phyloP scores from a whole-genome alignment of 2,888 invertebrate genomes.

The Stenichneumon culpator region DNA sequence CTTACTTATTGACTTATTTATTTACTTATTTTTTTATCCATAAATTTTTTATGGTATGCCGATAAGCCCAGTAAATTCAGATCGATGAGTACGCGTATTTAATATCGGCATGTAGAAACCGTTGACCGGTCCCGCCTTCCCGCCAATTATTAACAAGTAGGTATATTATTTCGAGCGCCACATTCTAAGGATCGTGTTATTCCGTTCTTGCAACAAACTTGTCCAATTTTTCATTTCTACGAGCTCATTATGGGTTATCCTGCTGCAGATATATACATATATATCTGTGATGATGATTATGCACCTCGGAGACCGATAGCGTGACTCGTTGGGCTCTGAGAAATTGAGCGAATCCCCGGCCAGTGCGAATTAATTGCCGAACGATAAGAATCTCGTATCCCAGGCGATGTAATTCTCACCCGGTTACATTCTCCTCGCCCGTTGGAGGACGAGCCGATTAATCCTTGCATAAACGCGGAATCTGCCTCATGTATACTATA shows the following conservation, averaged over 20 bases:
- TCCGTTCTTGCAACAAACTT: background rate
- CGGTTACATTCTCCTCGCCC: slow-evolving; percentile 59
- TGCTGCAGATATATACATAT: background rate
- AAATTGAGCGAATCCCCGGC: slow-evolving; percentile 52
- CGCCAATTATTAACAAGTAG: background rate
- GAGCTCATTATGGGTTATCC: background rate
- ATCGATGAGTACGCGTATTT: background rate
- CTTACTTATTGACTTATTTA: too few relatives aligned
- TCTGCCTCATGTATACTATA: slow-evolving; percentile 30
- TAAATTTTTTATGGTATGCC: too few relatives aligned
- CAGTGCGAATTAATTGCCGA: slow-evolving; percentile 60
- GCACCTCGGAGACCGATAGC: slow-evolving; percentile 37
- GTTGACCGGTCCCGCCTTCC: background rate
- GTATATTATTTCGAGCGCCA: background rate
- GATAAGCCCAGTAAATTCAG: background rate
- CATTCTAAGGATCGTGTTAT: background rate
- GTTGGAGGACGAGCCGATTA: slow-evolving; percentile 67
- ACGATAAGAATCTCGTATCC: slow-evolving; percentile 60
- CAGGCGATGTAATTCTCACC: slow-evolving; percentile 51
- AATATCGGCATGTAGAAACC: background rate
- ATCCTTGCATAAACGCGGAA: slow-evolving; percentile 68
- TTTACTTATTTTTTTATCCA: too few relatives aligned
- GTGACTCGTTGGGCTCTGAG: slow-evolving; percentile 44
- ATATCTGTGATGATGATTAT: slow-evolving; percentile 2
- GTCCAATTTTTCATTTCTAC: background rate